Evolutionary conservation across 2,888 invertebrate genomes (phyloP).

Genomic region (Aphodius sticticus): DNA sequence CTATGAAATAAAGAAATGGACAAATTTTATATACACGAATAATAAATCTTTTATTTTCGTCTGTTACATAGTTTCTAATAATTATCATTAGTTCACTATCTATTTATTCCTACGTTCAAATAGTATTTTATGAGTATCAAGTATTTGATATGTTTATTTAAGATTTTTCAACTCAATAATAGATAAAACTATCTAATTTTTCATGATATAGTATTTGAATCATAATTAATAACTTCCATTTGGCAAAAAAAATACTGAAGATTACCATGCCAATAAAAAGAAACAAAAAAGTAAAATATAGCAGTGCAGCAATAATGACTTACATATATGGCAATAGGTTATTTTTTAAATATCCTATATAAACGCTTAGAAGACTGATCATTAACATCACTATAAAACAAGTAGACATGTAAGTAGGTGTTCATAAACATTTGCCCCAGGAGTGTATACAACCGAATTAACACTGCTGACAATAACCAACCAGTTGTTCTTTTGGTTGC

Average conservation of each 20-base stretch:
- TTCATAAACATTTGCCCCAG: too few relatives aligned
- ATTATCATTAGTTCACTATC: not conserved
- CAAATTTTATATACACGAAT: not conserved
- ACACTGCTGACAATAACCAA: not conserved
- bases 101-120: not conserved
- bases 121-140: not conserved
- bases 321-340: too few relatives aligned
- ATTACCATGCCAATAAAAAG: too few relatives aligned
- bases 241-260: too few relatives aligned
- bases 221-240: too few relatives aligned
- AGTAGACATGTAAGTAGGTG: not conserved
- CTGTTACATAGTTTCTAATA: not conserved
- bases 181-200: too few relatives aligned
- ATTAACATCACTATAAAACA: not conserved
- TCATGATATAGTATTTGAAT: too few relatives aligned
- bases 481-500: too few relatives aligned
- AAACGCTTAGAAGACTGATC: not conserved
- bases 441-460: not conserved
- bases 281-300: too few relatives aligned
- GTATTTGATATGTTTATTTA: not conserved
- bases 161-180: not conserved
- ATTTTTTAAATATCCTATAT: too few relatives aligned
- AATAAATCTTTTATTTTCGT: not conserved
- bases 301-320: not conserved
- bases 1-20: not conserved